Evolutionary conservation across 2,797 vertebrate genomes (phyloP).

Genomic region (Malurus splendens): DNA sequence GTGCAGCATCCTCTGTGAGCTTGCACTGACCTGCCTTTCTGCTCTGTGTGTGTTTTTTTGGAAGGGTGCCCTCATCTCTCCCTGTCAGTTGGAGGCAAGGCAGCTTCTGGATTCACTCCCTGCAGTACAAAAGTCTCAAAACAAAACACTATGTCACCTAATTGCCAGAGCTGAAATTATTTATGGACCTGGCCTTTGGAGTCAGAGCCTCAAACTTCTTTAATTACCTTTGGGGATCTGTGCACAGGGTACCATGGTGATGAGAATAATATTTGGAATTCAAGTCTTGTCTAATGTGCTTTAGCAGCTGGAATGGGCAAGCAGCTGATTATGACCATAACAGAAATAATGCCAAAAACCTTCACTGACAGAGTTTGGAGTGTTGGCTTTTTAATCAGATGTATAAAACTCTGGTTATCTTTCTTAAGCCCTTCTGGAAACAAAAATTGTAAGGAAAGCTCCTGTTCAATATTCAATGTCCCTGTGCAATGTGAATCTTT

Average conservation of each 20-base stretch:
- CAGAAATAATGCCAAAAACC: slow-evolving; percentile 18
- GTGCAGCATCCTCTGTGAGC: neutral
- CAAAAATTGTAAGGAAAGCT: slow-evolving; percentile 42
- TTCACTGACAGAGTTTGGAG: neutral
- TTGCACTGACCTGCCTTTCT: neutral
- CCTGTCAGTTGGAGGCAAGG: neutral
- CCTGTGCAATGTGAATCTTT: neutral
- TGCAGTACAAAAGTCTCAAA: neutral
- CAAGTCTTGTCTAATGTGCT: slow-evolving; percentile 31
- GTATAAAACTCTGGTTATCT: slow-evolving; percentile 27
- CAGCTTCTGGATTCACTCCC: neutral
- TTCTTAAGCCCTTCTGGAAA: slow-evolving; percentile 43
- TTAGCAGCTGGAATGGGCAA: slow-evolving; percentile 50
- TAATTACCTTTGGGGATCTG: slow-evolving; percentile 47
- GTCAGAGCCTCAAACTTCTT: slow-evolving; percentile 36
- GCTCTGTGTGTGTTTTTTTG: neutral
- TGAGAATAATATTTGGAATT: slow-evolving; percentile 54
- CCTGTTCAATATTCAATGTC: slow-evolving; percentile 19
- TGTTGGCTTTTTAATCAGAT: slow-evolving; percentile 29
- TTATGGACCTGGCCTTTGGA: slow-evolving; percentile 55
- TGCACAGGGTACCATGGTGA: slow-evolving; percentile 35
- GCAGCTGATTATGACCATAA: slow-evolving; percentile 37
- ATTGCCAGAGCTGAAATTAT: slow-evolving; percentile 36
- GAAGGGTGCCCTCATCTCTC: neutral
- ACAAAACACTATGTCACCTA: slow-evolving; percentile 9